Base-by-base conservation (phyloP, 1,140 invertebrate genomes). In the Brachionus sp. region DNA sequence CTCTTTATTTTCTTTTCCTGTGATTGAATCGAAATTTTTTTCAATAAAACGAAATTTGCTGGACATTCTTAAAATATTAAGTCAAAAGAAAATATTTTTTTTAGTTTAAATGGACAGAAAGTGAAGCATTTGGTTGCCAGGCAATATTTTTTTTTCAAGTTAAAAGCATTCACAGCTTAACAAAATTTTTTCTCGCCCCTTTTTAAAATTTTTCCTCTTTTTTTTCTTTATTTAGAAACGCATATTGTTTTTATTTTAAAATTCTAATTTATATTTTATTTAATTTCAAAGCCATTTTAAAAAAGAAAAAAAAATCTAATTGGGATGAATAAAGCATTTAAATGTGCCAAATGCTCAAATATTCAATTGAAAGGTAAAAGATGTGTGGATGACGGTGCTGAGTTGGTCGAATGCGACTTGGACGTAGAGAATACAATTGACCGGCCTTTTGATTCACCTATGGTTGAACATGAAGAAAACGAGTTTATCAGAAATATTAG, bases 21-120 rank as follows among this genome's bases (percentile, higher is more conserved):
- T 12, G 19, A 80, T 80, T 7, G 77, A 12, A 13, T 80, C 77
- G 25, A 80, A 80, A 12, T 29, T 62, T 80, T 80, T 80, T 42
- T 80, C 77, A 62, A 80, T 62, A 35, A 75, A 75, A 25, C 42
- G 37, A 75, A 46, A 75, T 33, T 75, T 75, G 39, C 44, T 29
- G 1, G 42, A 7, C 37, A 46, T 75, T 44, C 16, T 37, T 1
- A 16, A 70, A 70, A 70, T 37, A 16, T 37, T 5, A 16, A 13
- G 25, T 25, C 5, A 35, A 33, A 68, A 35, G 2, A 33, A 33
- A 13, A 33, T 12, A 35, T 64, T 23, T 25, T 23, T 23, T 39
- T 39, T 13, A 7, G 16, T 9, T 37, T 39, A 70, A 39, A 37
- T 35, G 66, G 33, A 70, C 37, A 29, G 0, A 5, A 7, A 64